Base-by-base conservation (phyloP, 2,888 invertebrate genomes). In the Meteorus colon region DNA sequence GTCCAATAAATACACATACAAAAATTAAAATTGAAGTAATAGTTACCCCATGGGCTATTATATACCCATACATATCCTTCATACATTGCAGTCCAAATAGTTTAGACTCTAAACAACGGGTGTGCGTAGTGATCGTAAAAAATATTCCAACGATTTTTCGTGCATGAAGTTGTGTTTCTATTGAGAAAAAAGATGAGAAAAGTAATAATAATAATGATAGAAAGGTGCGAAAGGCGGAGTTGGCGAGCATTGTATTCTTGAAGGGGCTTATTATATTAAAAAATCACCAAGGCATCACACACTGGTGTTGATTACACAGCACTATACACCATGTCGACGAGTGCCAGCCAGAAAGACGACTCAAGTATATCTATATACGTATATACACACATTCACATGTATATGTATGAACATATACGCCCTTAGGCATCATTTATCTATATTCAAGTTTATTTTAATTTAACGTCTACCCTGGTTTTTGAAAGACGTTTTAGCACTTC, bases 361-460 rank as follows among this genome's bases (percentile, higher is more conserved):
- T 45, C 31, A 45, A 73, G 65, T 48, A 69, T 19, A 69, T 51
- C 29, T 51, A 55, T 55, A 34, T 29, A 62, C 24, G 8, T 29
- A 29, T 65, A 24, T 37, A 65, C 1, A 41, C 8, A 41, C 12
- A 41, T 41, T 12, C 24, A 14, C 29, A 29, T 66, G 16, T 66
- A 66, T 66, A 24, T 41, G 37, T 41, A 66, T 41, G 27, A 24
- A 66, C 24, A 24, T 66, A 45, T 41, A 70, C 24, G 59, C 69
- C 69, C 34, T 70, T 62, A 65, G 75, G 51, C 70, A 27, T 34
- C 55, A 65, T 75, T 70, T 60, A 76, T 78, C 83, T 82, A 84
- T 83, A 82, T 81, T 81, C 81, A 80, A 82, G 85, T 87, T 87
- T 88, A 85, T 87, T 88, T 88, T 87, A 86, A 88, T 86, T 87